Evolutionary conservation across 2,113 vertebrate genomes (phyloP).

Genomic region (Notarius lentiginosus): DNA sequence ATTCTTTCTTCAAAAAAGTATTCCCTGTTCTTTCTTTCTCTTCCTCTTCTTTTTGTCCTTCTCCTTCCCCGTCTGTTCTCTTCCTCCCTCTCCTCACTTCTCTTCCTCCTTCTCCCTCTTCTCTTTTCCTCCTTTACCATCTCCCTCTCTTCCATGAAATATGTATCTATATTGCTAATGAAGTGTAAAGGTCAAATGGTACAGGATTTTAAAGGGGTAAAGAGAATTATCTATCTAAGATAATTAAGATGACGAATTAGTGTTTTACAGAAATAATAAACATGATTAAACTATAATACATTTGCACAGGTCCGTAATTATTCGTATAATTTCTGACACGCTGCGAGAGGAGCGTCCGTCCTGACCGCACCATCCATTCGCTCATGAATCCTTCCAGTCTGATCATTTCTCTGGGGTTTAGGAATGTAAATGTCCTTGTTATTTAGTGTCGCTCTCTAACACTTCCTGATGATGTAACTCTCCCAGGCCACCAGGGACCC

Average conservation of each 20-base stretch:
- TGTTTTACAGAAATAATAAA: not conserved
- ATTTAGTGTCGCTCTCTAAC: not conserved
- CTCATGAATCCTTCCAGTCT: not conserved
- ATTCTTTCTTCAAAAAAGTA: not conserved
- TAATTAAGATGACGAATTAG: not conserved
- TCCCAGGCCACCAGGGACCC: constrained; percentile 92
- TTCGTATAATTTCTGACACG: too few relatives aligned
- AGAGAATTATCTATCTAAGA: too few relatives aligned
- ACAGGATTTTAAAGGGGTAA: not conserved
- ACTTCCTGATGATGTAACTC: not conserved
- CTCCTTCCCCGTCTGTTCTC: too few relatives aligned
- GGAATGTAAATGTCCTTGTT: not conserved
- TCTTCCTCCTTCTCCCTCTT: not conserved
- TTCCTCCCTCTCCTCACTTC: not conserved
- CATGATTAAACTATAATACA: not conserved
- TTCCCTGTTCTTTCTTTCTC: not conserved
- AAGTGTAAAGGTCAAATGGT: not conserved
- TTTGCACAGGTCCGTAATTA: not conserved
- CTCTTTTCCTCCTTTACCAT: not conserved
- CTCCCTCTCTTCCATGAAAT: not conserved
- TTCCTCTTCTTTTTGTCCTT: too few relatives aligned
- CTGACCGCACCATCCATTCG: not conserved
- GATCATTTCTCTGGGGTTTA: not conserved
- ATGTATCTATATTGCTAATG: not conserved
- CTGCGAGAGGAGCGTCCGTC: not conserved